Evolutionary conservation across 2,113 vertebrate species (phyloP).

Genomic region (Acanthisitta chloris): DNA sequence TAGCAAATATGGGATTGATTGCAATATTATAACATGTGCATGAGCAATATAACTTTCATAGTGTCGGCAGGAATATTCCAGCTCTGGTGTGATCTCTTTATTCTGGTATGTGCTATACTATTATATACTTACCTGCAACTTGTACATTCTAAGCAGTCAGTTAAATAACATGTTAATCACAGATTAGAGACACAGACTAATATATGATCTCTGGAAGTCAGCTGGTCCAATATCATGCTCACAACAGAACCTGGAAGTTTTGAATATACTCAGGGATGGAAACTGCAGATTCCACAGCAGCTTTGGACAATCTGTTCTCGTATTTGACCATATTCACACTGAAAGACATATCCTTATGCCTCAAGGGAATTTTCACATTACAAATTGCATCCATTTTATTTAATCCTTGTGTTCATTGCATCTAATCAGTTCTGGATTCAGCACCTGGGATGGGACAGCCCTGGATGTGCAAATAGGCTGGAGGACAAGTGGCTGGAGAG

Average conservation of each 20-base stretch:
- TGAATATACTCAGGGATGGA: background rate
- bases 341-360: background rate
- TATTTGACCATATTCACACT: background rate
- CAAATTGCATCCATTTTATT: background rate
- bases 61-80: background rate
- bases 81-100: background rate
- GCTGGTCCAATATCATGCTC: background rate
- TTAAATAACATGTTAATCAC: background rate
- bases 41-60: background rate
- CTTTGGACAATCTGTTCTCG: background rate
- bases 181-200: background rate
- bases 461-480: background rate
- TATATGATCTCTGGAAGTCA: background rate
- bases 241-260: background rate
- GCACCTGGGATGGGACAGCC: background rate
- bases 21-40: background rate
- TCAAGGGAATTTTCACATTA: background rate
- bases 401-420: background rate
- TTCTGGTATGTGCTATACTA: background rate
- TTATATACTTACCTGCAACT: background rate
- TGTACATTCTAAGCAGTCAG: background rate
- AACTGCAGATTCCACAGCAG: background rate
- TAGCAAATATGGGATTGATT: background rate
- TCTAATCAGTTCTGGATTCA: background rate
- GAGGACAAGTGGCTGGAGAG: background rate